Evolutionary conservation across 2,888 invertebrate species (phyloP).

Genomic region (Cephus rjabovi): DNA sequence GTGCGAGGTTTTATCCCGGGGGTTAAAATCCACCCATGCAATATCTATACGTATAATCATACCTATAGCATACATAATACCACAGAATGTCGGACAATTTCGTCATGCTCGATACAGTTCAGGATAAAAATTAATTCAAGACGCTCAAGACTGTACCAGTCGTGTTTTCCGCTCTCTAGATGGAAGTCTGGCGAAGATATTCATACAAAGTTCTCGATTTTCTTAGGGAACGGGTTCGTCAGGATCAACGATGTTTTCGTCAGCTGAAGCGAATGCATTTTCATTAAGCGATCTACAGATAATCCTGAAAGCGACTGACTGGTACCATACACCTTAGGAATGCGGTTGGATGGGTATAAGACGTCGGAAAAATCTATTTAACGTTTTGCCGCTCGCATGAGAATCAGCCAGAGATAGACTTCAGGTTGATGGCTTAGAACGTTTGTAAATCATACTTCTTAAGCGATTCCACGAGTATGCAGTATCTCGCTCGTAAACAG

Average conservation of each 20-base stretch:
- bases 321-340: neutral
- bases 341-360: neutral
- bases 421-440: neutral
- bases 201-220: neutral
- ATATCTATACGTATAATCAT: neutral
- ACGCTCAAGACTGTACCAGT: neutral
- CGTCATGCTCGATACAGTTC: neutral
- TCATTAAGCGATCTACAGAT: neutral
- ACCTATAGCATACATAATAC: neutral
- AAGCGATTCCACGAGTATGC: neutral
- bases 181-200: neutral
- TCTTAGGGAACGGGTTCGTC: neutral
- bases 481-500: constrained; percentile 11
- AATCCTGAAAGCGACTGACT: neutral
- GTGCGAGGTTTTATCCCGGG: neutral
- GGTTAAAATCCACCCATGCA: neutral
- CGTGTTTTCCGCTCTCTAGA: neutral
- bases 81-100: neutral
- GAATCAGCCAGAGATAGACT: neutral
- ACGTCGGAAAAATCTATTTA: neutral
- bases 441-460: constrained; percentile 7
- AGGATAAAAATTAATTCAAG: neutral
- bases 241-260: neutral
- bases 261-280: neutral
- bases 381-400: neutral